Evolutionary conservation across 2,797 vertebrate species (phyloP), one percentile per base, ranked within the genome.

Genomic region (Champsocephalus esox): DNA sequence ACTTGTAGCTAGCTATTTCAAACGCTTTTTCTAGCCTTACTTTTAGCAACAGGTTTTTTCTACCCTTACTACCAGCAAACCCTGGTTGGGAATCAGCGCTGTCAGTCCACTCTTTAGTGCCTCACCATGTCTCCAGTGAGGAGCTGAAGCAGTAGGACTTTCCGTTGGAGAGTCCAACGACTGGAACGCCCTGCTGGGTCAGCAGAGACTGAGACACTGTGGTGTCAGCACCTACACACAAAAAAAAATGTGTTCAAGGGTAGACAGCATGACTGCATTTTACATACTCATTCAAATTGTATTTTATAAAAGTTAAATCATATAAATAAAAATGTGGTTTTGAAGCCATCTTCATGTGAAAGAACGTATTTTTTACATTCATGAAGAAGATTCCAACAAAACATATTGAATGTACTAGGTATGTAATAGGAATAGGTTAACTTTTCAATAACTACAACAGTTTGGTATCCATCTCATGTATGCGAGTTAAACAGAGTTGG

Each of bases 121-220:
- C 96, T 96, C 92, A 99, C 98, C 98, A 99, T 0, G 97, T 96
- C 88, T 97, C 97, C 73, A 99, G 94, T 5, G 96, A 94, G 2
- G 95, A 91, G 89, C 95, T 99, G 92, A 98, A 99, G 88, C 97
- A 98, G 92, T 97, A 99, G 0, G 97, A 96, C 92, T 97, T 99
- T 70, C 98, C 98, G 51, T 97, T 98, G 1, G 98, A 98, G 89
- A 99, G 93, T 51, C 96, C 95, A 75, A 99, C 94, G 57, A 99
- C 94, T 0, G 98, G 97, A 51, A 99, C 96, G 1, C 98, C 98
- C 64, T 98, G 98, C 88, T 96, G 97, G 3, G 98, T 99, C 90
- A 99, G 92, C 91, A 99, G 89, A 77, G 98, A 97, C 93, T 97
- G 97, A 52, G 96, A 96, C 13, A 99, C 96, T 0, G 95, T 97